Conservation (phyloP, 2,888 invertebrate species). For the Prosapia bicincta region DNA sequence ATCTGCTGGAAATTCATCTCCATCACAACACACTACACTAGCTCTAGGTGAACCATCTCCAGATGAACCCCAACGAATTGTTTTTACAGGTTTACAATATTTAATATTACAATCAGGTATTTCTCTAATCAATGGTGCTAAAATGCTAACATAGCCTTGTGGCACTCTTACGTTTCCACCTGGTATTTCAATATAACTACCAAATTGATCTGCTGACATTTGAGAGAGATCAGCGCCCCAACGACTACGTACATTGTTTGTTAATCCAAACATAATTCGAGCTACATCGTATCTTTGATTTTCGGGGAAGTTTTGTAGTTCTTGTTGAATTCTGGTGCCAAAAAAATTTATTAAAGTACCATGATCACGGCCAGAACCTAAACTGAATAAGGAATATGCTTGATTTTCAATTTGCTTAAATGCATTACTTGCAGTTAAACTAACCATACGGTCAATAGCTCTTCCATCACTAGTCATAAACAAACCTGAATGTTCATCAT, state of each 20-base stretch:
- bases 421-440: slow-evolving; percentile 61
- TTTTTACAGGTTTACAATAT: slow-evolving; percentile 66
- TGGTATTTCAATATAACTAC: slow-evolving; percentile 63
- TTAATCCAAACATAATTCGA: slow-evolving; percentile 63
- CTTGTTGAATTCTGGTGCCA: slow-evolving; percentile 64
- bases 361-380: neutral
- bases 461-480: slow-evolving; percentile 68
- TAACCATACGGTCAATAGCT: slow-evolving; percentile 59
- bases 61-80: slow-evolving; percentile 59
- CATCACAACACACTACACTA: slow-evolving; percentile 66
- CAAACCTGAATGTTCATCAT: slow-evolving; percentile 53
- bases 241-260: slow-evolving; percentile 58
- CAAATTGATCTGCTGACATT: slow-evolving; percentile 60
- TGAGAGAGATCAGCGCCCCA: slow-evolving; percentile 67
- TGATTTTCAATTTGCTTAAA: slow-evolving; percentile 65
- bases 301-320: slow-evolving; percentile 64
- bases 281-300: slow-evolving; percentile 66
- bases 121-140: slow-evolving; percentile 62
- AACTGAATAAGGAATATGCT: slow-evolving; percentile 46
- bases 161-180: slow-evolving; percentile 63
- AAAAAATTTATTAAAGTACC: slow-evolving; percentile 42
- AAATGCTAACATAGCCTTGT: slow-evolving; percentile 61
- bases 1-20: slow-evolving; percentile 65
- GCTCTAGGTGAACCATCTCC: slow-evolving; percentile 46
- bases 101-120: slow-evolving; percentile 56